phyloP scores from a whole-genome alignment of 1,140 invertebrate species.

The Megalonaias nervosa region DNA sequence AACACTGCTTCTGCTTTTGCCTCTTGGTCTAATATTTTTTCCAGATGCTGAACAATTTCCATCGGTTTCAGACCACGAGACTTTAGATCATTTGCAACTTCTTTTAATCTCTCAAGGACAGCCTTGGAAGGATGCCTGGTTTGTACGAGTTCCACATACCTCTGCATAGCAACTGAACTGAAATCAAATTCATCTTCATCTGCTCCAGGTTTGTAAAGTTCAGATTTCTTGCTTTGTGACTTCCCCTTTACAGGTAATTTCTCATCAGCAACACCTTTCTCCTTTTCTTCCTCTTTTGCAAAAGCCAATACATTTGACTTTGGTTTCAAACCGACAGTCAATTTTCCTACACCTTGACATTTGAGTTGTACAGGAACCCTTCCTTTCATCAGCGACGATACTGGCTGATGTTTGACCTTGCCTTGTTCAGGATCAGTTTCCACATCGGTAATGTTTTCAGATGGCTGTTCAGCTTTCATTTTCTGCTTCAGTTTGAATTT shows the following conservation, averaged over 20 bases:
- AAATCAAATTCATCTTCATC: too few relatives aligned
- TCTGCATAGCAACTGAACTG: too few relatives aligned
- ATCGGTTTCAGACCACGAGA: not conserved
- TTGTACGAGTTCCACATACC: too few relatives aligned
- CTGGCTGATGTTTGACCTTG: conserved; percentile 5
- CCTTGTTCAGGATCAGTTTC: not conserved
- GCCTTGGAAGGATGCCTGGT: too few relatives aligned
- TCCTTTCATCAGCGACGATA: too few relatives aligned
- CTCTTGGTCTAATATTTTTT: too few relatives aligned
- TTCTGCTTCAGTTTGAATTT: conserved; percentile 32
- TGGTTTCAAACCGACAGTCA: conserved; percentile 32
- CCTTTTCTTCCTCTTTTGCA: conserved; percentile 35
- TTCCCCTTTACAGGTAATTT: too few relatives aligned
- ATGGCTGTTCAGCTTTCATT: conserved; percentile 11
- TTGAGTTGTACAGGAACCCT: conserved; percentile 14
- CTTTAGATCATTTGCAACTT: too few relatives aligned
- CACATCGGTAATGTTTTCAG: conserved; percentile 11
- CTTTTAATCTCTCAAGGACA: too few relatives aligned
- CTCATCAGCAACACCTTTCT: not conserved
- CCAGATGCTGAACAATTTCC: not conserved
- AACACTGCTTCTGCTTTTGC: too few relatives aligned
- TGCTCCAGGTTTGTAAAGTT: too few relatives aligned
- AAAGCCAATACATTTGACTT: conserved; percentile 15
- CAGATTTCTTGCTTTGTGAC: too few relatives aligned
- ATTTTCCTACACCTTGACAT: conserved; percentile 12